Evolutionary conservation across 2,113 vertebrate species (phyloP), one percentile per base, ranked within the genome.

Genomic region (Copsychus sechellarum): DNA sequence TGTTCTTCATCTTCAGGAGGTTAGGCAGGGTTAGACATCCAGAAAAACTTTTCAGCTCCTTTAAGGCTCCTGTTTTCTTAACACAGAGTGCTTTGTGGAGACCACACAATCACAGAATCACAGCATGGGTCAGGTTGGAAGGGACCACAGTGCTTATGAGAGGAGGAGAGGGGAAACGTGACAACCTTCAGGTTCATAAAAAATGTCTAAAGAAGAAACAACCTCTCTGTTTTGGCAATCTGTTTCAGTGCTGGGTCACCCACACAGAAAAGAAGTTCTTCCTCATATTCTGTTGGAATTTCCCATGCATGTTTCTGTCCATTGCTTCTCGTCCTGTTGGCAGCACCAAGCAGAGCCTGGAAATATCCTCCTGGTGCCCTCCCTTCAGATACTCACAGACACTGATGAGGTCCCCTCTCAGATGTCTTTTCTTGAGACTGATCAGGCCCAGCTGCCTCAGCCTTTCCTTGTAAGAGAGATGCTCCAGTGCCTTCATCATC

Each of bases 281-380:
- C n/a, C n/a, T 54, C 29, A 1, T 61, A 7, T 61, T 74, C 61
- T 61, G 22, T 17, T 60, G 45, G 38, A 74, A 76, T 8, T 54
- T 76, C 14, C n/a, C 48, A 21, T 69, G 47, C 40, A 26, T 42
- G 9, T 47, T 76, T 67, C 60, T 74, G 54, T 9, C 50, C 61
- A 0, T 8, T 89, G 28, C 21, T 1, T 54, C 47, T 9, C 31
- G 38, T 67, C 38, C 47, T 66, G 5, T 17, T 9, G 1, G 4
- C 21, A 54, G 14, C 29, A 48, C 12, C 0, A 0, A 54, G 38
- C 12, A 74, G n/a, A 60, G 23, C 45, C 60, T 60, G 45, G 28
- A 13, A 4, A 5, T 7, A 51, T 2, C 61, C 23, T 88, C 23
- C 47, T 29, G 28, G 11, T 36, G 45, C 10, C 26, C 12, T 36